These are phyloP conservation scores for Cantharis rustica DNA, from an alignment of 2,888 invertebrate genomes.

Conservation along the genomic window DNA sequence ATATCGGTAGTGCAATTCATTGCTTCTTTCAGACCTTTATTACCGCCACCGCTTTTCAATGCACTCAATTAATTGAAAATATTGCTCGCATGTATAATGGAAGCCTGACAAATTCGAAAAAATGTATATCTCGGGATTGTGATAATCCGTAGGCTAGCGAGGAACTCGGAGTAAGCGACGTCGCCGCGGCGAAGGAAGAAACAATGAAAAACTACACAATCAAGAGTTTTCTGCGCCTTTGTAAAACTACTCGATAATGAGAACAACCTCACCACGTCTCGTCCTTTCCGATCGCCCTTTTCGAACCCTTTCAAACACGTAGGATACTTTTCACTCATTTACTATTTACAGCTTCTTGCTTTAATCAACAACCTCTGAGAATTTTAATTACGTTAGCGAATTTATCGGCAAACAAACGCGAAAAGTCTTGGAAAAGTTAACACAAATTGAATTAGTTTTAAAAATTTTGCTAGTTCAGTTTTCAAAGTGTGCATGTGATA, in stretches of 20 bases:
- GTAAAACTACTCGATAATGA: conserved; percentile 26
- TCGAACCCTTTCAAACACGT: neutral
- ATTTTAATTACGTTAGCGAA: neutral
- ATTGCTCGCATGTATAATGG: conserved; percentile 19
- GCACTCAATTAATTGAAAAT: conserved; percentile 30
- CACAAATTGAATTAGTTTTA: neutral
- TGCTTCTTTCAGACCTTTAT: conserved; percentile 25
- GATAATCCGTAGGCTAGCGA: neutral
- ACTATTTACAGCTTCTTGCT: neutral
- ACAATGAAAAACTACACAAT: conserved; percentile 27
- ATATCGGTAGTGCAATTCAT: conserved; percentile 29
- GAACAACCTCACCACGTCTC: neutral
- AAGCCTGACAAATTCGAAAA: conserved; percentile 29
- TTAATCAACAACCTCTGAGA: neutral
- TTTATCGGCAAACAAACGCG: neutral
- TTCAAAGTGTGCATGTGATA: neutral
- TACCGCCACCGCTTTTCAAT: conserved; percentile 20
- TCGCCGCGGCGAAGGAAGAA: neutral
- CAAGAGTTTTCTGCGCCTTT: conserved; percentile 39
- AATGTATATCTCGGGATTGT: neutral
- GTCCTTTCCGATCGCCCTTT: neutral
- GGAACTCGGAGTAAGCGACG: neutral
- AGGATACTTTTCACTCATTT: neutral
- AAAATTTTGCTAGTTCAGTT: neutral
- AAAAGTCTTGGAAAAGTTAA: neutral